A percentile compares a stretch with the other conserved stretches of the same genome.
These are phyloP conservation scores for Alviniconcha strummeri DNA, from an alignment of 2,888 invertebrate species.

Conservation along the genomic window DNA sequence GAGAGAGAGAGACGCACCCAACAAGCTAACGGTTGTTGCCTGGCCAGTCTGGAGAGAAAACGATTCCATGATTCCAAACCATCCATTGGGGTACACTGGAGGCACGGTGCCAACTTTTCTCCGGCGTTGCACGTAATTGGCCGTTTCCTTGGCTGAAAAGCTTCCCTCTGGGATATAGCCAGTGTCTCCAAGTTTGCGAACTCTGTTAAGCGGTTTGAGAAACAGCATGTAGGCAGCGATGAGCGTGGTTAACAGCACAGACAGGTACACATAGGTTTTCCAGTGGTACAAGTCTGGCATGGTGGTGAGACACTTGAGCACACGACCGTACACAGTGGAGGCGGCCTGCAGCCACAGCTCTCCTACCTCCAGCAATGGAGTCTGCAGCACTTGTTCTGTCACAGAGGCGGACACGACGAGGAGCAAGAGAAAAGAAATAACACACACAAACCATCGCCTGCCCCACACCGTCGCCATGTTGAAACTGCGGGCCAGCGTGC, in stretches of 20 bases:
- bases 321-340: conserved; percentile 37
- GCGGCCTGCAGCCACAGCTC: conserved; percentile 56
- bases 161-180: conserved; percentile 67
- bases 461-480: background rate
- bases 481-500: conserved; percentile 90
- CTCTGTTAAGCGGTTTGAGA: conserved; percentile 62
- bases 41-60: conserved; percentile 74
- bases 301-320: conserved; percentile 39
- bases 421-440: conserved; percentile 1
- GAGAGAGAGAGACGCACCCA: conserved; percentile 76
- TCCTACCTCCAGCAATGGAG: conserved; percentile 58
- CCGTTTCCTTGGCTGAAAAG: conserved; percentile 61
- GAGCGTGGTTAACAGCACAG: conserved; percentile 35
- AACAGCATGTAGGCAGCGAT: conserved; percentile 56
- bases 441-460: background rate
- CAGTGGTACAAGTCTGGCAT: conserved; percentile 49
- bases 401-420: conserved; percentile 48
- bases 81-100: conserved; percentile 92
- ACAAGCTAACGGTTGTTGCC: conserved; percentile 75
- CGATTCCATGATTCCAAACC: conserved; percentile 87
- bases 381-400: conserved; percentile 52
- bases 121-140: conserved; percentile 67
- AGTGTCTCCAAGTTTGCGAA: conserved; percentile 63
- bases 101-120: conserved; percentile 82
- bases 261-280: conserved; percentile 48